A percentile compares a stretch with the other conserved stretches of the same genome.
Evolutionary conservation across 2,888 invertebrate species (phyloP).

Genomic region (Melipona beecheii): DNA sequence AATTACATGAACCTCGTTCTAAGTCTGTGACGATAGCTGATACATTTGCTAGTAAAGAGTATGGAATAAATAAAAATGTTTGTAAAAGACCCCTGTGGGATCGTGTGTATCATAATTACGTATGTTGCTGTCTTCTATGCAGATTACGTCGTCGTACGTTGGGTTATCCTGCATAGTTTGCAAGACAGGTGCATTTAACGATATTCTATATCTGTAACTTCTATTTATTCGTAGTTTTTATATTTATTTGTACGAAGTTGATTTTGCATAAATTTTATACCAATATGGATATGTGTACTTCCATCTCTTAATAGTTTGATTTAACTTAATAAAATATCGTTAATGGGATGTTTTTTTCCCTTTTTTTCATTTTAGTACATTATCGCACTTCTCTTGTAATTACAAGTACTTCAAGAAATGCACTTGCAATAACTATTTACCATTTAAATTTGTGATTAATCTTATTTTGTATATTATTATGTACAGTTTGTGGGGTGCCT

Average conservation of each 20-base stretch:
- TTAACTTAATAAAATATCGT: neutral
- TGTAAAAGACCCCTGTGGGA: constrained; percentile 93
- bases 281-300: constrained; percentile 12
- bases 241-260: constrained; percentile 18
- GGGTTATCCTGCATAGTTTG: constrained; percentile 93
- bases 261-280: constrained; percentile 27
- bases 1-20: constrained; percentile 43
- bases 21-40: constrained; percentile 43
- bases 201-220: constrained; percentile 21
- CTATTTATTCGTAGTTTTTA: constrained; percentile 25
- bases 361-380: neutral
- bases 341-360: neutral
- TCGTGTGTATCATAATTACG: constrained; percentile 92
- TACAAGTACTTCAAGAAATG: constrained; percentile 4
- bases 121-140: constrained; percentile 93
- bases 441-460: constrained; percentile 37
- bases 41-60: constrained; percentile 31
- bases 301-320: constrained; percentile 20
- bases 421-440: neutral
- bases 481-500: constrained; percentile 92
- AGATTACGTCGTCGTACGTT: constrained; percentile 93
- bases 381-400: neutral
- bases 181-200: constrained; percentile 87
- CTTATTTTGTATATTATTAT: constrained; percentile 37
- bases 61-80: constrained; percentile 85